Conservation (phyloP, 1,140 invertebrate species). For the Camponotus floridanus region DNA sequence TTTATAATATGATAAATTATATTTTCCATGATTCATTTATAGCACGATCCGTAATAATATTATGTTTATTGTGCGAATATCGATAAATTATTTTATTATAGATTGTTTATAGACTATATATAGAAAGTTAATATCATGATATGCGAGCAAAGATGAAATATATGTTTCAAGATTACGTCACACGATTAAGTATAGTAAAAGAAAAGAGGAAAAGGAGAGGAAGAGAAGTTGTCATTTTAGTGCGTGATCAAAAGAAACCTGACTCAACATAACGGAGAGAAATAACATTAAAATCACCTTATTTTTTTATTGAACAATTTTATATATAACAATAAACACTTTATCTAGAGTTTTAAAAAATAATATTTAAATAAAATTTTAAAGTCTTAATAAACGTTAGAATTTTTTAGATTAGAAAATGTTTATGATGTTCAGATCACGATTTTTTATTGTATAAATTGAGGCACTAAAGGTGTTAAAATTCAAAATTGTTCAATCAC, state of each 20-base stretch:
- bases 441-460: neutral
- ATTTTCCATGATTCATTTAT: too few species aligned
- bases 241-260: constrained; percentile 30
- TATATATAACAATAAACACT: too few species aligned
- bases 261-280: constrained; percentile 1
- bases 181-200: neutral
- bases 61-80: too few species aligned
- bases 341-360: neutral
- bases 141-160: too few species aligned
- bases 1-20: too few species aligned
- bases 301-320: too few species aligned
- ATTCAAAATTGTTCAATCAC: neutral
- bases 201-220: neutral
- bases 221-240: neutral
- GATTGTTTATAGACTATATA: too few species aligned
- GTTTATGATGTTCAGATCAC: neutral
- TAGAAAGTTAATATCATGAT: too few species aligned
- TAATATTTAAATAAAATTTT: neutral
- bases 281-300: neutral
- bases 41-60: too few species aligned
- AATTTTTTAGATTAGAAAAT: neutral
- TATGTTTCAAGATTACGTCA: neutral
- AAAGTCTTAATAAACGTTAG: neutral
- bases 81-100: too few species aligned
- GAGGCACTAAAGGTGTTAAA: neutral